Percentiles rank a stretch among this genome's conserved stretches.
Conservation (phyloP, 2,888 invertebrate genomes). For the Nematopogon swammerdamellus region DNA sequence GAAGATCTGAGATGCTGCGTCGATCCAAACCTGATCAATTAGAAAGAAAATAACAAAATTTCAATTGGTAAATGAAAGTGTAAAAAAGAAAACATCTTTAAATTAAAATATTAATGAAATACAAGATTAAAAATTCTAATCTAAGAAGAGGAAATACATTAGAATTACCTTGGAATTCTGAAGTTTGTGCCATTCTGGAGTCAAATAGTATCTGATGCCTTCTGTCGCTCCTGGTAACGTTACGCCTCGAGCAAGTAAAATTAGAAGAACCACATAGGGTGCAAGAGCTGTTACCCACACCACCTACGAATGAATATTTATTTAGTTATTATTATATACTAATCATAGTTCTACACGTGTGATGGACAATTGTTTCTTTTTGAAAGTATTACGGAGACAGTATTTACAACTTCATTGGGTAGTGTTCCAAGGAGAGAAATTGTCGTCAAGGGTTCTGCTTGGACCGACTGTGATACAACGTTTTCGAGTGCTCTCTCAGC, state of each 20-base stretch:
- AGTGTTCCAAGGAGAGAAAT: too few species aligned
- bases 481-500: too few species aligned
- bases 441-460: too few species aligned
- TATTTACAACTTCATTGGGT: too few species aligned
- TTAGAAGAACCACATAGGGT: slow-evolving; percentile 87
- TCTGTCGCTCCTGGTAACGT: slow-evolving; percentile 81
- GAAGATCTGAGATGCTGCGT: slow-evolving; percentile 92
- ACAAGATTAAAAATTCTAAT: too few species aligned
- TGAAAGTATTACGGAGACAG: too few species aligned
- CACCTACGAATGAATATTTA: slow-evolving; percentile 65
- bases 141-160: too few species aligned
- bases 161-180: slow-evolving; percentile 67
- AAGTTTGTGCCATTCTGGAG: slow-evolving; percentile 85
- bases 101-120: too few species aligned
- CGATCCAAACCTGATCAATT: slow-evolving; percentile 93
- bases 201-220: slow-evolving; percentile 85
- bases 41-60: neutral
- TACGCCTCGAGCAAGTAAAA: slow-evolving; percentile 78
- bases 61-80: neutral
- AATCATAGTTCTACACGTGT: too few species aligned
- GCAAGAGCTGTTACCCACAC: slow-evolving; percentile 95
- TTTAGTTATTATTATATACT: too few species aligned
- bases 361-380: too few species aligned
- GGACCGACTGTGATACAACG: too few species aligned
- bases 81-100: neutral